These are phyloP conservation scores for Phoxinus phoxinus DNA, from an alignment of 2,113 vertebrate species.

Conservation along the genomic window DNA sequence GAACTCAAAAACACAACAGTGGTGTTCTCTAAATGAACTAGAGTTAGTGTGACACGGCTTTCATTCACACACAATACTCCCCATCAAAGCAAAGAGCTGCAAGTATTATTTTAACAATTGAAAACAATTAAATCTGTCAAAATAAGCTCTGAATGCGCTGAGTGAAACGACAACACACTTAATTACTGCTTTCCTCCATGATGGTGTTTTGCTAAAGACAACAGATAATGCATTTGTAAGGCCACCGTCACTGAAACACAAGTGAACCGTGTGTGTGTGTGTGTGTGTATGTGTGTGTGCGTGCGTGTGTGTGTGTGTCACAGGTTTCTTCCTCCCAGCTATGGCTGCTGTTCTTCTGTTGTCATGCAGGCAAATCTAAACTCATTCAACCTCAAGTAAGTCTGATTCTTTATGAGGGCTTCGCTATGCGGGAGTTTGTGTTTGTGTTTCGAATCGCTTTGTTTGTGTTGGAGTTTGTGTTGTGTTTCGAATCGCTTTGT, in stretches of 20 bases:
- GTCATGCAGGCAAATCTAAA: background rate
- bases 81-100: conserved; percentile 70
- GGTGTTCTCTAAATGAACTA: conserved; percentile 29
- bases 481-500: too few relatives aligned
- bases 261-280: conserved; percentile 48
- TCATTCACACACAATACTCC: conserved; percentile 72
- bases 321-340: conserved; percentile 54
- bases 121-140: conserved; percentile 82
- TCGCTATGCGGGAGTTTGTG: background rate
- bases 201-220: conserved; percentile 69
- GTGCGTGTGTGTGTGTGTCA: conserved; percentile 33
- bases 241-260: conserved; percentile 53
- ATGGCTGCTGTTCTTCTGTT: conserved; percentile 44
- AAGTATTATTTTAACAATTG: conserved; percentile 79
- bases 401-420: conserved; percentile 30
- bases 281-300: conserved; percentile 35
- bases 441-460: too few relatives aligned
- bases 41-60: conserved; percentile 75
- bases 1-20: conserved; percentile 32
- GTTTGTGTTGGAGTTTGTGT: too few relatives aligned
- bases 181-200: conserved; percentile 75
- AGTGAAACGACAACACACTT: conserved; percentile 70
- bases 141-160: conserved; percentile 75
- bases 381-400: conserved; percentile 33
- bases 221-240: conserved; percentile 54